These are phyloP conservation scores for Scelioninae gen. 1 DNA, from an alignment of 2,888 invertebrate species.

Conservation along the genomic window DNA sequence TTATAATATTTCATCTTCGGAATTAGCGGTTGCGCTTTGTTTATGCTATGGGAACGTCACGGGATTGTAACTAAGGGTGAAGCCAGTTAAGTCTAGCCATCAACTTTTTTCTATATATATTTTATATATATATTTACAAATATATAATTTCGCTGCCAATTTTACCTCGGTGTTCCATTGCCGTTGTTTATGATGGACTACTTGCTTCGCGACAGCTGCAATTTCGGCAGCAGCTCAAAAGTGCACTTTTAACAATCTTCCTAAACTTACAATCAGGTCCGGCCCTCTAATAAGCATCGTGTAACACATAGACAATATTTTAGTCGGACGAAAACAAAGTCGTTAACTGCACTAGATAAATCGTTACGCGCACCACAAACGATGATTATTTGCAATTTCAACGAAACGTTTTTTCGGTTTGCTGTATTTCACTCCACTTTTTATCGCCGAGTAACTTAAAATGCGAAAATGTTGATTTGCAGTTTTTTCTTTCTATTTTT, in stretches of 20 bases:
- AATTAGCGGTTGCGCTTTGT: conserved; percentile 84
- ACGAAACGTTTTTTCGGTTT: conserved; percentile 13
- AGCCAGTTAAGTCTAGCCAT: conserved; percentile 56
- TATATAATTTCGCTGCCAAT: conserved; percentile 54
- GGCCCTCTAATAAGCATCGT: conserved; percentile 36
- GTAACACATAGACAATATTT: conserved; percentile 35
- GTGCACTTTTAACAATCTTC: conserved; percentile 34
- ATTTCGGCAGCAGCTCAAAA: conserved; percentile 44
- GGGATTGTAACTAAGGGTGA: conserved; percentile 79
- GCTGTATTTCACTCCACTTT: conserved; percentile 20
- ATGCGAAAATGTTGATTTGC: conserved; percentile 39
- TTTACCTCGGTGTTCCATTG: conserved; percentile 7
- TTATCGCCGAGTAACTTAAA: conserved; percentile 31
- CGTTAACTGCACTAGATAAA: conserved; percentile 52
- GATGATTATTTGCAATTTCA: conserved; percentile 45
- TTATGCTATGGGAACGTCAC: conserved; percentile 84
- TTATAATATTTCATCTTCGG: conserved; percentile 85
- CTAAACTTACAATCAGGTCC: conserved; percentile 52
- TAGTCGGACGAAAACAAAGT: conserved; percentile 39
- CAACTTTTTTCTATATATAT: conserved; percentile 62
- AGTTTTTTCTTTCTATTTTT: neutral
- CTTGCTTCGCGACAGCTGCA: conserved; percentile 59
- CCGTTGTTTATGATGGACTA: conserved; percentile 49
- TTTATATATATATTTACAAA: conserved; percentile 46
- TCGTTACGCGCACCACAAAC: conserved; percentile 34